Base-by-base conservation (phyloP, 2,888 invertebrate genomes). In the Sympetrum striolatum region DNA sequence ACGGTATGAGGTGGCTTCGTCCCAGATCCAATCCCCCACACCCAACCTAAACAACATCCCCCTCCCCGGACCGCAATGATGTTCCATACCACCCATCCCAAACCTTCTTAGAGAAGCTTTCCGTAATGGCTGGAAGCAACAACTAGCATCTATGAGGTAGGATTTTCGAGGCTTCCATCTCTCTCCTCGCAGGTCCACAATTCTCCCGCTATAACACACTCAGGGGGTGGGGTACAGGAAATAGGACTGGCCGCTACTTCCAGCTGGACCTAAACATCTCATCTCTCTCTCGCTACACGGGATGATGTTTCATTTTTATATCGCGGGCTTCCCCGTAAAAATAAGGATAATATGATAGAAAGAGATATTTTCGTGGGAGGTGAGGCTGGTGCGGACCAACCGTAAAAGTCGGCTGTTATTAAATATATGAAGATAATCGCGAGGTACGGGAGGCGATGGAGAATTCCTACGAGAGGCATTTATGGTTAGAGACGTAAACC, bases 1-100 rank as follows among this genome's bases (percentile, higher is more conserved):
- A 86, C 86, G 86, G 86, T 86, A 86, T 35, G 37, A 86, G 37
- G 86, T 60, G 86, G 86, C 86, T 60, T 58, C 86, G 86, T 86
- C 86, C 86, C 86, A 86, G 86, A 86, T 86, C 58, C 58, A n/a
- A 31, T 39, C 80, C 44, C 44, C 6, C 81, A 44, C 44, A n/a
- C 44, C 44, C 39, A 10, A 18, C 44, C 80, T 22, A 37, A 15
- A 81, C 39, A 31, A 22, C 37, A 31, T 80, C n/a, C 31, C 80
- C 18, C 37, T 31, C 18, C 39, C 2, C 35, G 18, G 18, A 22
- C 39, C 37, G 81, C 81, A 44, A 81, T 81, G 81, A 81, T 81
- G 81, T n/a, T 80, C 37, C 80, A 14, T 10, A 6, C 79, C 80
- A 5, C 15, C 80, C 80, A 35, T 14, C 37, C 80, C 80, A 35